Conservation (phyloP, 2,888 invertebrate genomes). For the Drosophila subsilvestris region DNA sequence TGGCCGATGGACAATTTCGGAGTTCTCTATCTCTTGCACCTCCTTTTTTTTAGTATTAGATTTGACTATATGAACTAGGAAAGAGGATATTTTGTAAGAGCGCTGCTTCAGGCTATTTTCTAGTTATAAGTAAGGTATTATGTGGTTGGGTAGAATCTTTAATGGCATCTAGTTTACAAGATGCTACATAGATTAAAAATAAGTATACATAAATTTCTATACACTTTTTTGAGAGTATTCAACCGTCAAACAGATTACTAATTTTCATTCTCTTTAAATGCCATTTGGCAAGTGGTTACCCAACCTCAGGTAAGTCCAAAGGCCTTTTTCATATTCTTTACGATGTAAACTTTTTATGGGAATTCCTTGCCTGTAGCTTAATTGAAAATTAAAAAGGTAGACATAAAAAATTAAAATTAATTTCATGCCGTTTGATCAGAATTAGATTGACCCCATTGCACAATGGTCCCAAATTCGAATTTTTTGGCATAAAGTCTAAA, state of each 20-base stretch:
- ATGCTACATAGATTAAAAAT: not conserved
- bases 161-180: not conserved
- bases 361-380: constrained; percentile 46
- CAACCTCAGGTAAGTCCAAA: not conserved
- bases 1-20: constrained; percentile 26
- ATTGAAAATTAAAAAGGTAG: constrained; percentile 77
- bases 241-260: not conserved
- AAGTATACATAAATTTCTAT: not conserved
- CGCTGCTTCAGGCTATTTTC: too few species aligned
- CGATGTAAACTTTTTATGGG: constrained; percentile 47
- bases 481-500: too few species aligned
- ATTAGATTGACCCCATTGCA: constrained; percentile 17
- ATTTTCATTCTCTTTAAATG: not conserved
- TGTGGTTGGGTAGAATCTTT: too few species aligned
- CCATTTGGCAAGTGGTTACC: not conserved
- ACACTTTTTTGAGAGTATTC: not conserved
- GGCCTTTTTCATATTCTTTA: not conserved
- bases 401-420: constrained; percentile 77
- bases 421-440: constrained; percentile 58
- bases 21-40: constrained; percentile 18
- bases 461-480: too few species aligned
- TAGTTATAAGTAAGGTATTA: too few species aligned
- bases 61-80: too few species aligned
- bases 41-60: not conserved
- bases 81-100: too few species aligned